These are phyloP conservation scores for Halictus ligatus DNA, from an alignment of 2,888 invertebrate genomes.

Conservation along the genomic window DNA sequence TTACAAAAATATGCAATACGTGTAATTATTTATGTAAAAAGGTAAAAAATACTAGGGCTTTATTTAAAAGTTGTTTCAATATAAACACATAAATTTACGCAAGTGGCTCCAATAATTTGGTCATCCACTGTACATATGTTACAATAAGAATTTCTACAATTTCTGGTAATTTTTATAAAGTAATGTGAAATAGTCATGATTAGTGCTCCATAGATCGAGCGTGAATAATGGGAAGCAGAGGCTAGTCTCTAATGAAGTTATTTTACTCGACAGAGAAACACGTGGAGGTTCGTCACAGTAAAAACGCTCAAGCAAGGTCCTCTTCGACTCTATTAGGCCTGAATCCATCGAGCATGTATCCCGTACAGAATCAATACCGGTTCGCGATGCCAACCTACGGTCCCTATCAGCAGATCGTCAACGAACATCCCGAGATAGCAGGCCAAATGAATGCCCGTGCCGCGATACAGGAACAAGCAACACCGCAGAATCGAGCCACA, in stretches of 20 bases:
- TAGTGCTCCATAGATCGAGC: background rate
- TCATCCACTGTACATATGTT: background rate
- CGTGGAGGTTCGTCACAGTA: slow-evolving; percentile 38
- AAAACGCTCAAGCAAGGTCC: background rate
- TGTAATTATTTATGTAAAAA: too few relatives aligned
- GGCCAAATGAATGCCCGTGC: background rate
- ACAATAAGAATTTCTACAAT: background rate
- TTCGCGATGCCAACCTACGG: background rate
- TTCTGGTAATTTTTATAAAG: background rate
- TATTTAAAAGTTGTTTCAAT: background rate
- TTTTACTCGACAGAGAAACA: slow-evolving; percentile 47
- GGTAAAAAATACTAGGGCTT: background rate
- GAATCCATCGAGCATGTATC: slow-evolving; percentile 46
- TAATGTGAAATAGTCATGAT: background rate
- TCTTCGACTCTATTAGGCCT: slow-evolving; percentile 37
- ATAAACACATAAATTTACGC: background rate
- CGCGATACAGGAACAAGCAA: background rate
- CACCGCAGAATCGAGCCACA: background rate
- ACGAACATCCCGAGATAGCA: background rate
- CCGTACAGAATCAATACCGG: slow-evolving; percentile 1
- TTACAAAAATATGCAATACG: background rate
- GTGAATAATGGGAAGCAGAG: background rate
- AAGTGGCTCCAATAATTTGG: background rate
- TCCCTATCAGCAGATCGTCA: background rate
- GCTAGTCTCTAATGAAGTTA: background rate